Conservation (phyloP, 1,140 invertebrate genomes). For the Triops cancriformis region DNA sequence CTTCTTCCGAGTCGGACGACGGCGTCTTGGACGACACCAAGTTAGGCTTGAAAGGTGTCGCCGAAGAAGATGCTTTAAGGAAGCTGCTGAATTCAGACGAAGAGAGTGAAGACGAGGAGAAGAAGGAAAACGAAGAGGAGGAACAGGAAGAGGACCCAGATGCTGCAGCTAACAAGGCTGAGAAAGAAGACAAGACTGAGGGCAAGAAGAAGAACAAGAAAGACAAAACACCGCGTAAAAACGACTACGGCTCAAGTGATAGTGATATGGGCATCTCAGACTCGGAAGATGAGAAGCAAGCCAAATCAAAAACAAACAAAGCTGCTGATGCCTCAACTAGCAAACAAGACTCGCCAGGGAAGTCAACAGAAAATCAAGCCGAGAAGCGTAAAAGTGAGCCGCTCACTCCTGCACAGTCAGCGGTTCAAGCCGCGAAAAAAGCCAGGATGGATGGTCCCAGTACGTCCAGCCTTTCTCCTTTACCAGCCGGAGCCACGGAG, state of each 20-base stretch:
- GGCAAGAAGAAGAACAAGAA: constrained; percentile 33
- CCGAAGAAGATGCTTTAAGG: constrained; percentile 78
- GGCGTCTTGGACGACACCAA: constrained; percentile 61
- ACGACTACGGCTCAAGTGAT: constrained; percentile 43
- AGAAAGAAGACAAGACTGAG: constrained; percentile 48
- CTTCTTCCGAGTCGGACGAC: constrained; percentile 33
- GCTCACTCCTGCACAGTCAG: neutral
- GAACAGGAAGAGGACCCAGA: constrained; percentile 45
- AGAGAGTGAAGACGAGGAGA: constrained; percentile 71
- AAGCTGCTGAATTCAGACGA: constrained; percentile 83
- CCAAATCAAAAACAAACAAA: constrained; percentile 32
- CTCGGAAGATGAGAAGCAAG: constrained; percentile 55
- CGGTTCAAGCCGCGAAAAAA: neutral
- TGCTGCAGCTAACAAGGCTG: constrained; percentile 48
- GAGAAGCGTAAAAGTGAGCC: neutral
- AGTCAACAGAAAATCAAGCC: neutral
- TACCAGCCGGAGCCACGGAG: constrained; percentile 53
- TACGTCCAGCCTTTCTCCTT: neutral
- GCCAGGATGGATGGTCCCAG: neutral
- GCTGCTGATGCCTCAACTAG: neutral
- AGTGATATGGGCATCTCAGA: constrained; percentile 60
- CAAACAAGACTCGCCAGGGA: neutral
- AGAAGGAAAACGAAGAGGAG: constrained; percentile 42
- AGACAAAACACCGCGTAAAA: constrained; percentile 30
- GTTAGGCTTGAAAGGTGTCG: constrained; percentile 59